Conservation (phyloP, 2,113 vertebrate genomes). For the Epinephelus lanceolatus region DNA sequence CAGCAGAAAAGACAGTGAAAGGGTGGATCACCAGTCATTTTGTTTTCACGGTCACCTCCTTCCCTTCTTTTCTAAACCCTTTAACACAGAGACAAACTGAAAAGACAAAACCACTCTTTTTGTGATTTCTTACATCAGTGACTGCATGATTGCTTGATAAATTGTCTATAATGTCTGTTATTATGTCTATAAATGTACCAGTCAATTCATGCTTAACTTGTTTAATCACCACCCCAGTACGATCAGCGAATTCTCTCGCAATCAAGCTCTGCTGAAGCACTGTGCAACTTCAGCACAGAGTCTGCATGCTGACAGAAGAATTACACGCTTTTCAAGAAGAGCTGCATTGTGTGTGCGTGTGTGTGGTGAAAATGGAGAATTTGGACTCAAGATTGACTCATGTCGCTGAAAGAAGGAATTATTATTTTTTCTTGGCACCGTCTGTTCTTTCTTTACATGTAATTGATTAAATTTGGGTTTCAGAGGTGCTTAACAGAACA, state of each 20-base stretch:
- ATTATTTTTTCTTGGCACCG: constrained; percentile 7
- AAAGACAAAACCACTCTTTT: not conserved
- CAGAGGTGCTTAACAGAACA: not conserved
- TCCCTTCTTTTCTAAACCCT: not conserved
- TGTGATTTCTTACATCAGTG: constrained; percentile 18
- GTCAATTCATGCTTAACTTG: not conserved
- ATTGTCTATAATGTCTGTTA: not conserved
- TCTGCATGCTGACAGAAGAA: constrained; percentile 44
- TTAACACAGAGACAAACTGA: not conserved
- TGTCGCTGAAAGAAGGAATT: not conserved
- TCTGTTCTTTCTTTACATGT: constrained; percentile 4
- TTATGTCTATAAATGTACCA: not conserved
- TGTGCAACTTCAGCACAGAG: not conserved
- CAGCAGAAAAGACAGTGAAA: not conserved
- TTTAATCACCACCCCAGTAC: not conserved
- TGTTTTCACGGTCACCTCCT: not conserved
- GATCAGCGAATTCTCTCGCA: not conserved
- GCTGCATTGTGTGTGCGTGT: constrained; percentile 1
- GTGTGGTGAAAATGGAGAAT: constrained; percentile 18
- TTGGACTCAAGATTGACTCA: constrained; percentile 19
- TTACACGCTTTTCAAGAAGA: constrained; percentile 46
- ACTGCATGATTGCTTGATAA: not conserved
- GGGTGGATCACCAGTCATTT: not conserved
- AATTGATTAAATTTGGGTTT: constrained; percentile 19
- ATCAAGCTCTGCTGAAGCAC: not conserved